These are phyloP conservation scores for Helicoverpa zea DNA, from an alignment of 1,140 invertebrate species.

Conservation along the genomic window DNA sequence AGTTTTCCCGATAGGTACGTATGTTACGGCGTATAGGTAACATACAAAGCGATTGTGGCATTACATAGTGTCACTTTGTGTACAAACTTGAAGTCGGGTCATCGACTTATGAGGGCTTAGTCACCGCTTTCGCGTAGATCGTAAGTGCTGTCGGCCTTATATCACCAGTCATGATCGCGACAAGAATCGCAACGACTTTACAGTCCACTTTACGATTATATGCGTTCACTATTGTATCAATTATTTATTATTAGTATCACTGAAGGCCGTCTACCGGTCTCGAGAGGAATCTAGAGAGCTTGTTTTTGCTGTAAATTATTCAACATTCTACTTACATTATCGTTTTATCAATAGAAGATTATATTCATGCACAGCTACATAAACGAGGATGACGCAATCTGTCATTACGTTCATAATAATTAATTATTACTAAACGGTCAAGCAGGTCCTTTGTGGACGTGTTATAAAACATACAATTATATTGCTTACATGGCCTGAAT, in stretches of 20 bases:
- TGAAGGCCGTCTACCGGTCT: conserved; percentile 19
- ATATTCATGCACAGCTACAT: too few species aligned
- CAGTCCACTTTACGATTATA: background rate
- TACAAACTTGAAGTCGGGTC: conserved; percentile 58
- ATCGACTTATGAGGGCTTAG: conserved; percentile 58
- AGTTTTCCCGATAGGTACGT: background rate
- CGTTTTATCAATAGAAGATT: background rate
- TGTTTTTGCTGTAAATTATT: conserved; percentile 17
- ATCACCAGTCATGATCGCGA: conserved; percentile 49
- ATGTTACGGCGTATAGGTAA: background rate
- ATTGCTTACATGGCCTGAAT: too few species aligned
- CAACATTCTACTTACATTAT: conserved; percentile 16
- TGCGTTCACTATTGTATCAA: conserved; percentile 13
- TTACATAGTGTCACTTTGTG: conserved; percentile 40
- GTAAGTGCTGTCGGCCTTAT: conserved; percentile 48
- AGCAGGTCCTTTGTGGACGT: background rate
- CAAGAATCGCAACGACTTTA: conserved; percentile 54
- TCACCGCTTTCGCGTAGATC: conserved; percentile 58
- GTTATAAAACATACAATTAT: background rate
- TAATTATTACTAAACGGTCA: background rate
- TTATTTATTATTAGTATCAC: conserved; percentile 21
- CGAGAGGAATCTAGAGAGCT: conserved; percentile 3
- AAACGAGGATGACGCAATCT: background rate
- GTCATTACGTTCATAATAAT: background rate
- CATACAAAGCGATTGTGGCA: background rate